These are phyloP conservation scores for Caprella mutica DNA, from an alignment of 2,888 invertebrate genomes.

Conservation along the genomic window DNA sequence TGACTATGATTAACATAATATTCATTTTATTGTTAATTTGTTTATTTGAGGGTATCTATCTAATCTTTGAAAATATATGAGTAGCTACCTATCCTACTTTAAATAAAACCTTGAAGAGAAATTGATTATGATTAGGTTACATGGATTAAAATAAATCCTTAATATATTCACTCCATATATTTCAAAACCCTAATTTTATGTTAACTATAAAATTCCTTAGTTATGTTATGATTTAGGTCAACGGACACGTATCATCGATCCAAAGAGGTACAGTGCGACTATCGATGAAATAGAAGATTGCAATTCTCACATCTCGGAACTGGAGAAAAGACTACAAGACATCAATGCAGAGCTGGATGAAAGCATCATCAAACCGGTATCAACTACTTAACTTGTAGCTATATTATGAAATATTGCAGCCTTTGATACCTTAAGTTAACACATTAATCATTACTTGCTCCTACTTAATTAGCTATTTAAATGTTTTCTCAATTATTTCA, in stretches of 20 bases:
- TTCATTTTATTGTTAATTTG: background rate
- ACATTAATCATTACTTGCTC: too few species aligned
- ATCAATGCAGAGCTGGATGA: constrained; percentile 1
- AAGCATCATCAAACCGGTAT: background rate
- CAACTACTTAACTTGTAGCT: too few species aligned
- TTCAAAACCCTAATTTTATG: too few species aligned
- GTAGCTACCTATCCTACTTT: background rate
- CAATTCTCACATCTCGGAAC: background rate
- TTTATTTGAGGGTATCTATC: background rate
- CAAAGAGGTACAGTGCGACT: background rate
- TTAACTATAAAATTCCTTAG: too few species aligned
- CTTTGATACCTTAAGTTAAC: too few species aligned
- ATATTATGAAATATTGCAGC: background rate
- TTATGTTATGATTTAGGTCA: background rate
- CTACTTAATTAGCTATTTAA: too few species aligned
- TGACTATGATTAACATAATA: too few species aligned
- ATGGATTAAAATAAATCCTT: too few species aligned
- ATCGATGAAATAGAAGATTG: background rate
- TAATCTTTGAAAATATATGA: background rate
- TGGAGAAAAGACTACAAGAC: background rate
- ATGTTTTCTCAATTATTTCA: too few species aligned
- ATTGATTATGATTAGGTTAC: background rate
- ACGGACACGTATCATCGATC: background rate
- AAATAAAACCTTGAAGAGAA: background rate
- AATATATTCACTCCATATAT: too few species aligned